phyloP scores from a whole-genome alignment of 2,888 invertebrate species.

The Harmothoe impar region DNA sequence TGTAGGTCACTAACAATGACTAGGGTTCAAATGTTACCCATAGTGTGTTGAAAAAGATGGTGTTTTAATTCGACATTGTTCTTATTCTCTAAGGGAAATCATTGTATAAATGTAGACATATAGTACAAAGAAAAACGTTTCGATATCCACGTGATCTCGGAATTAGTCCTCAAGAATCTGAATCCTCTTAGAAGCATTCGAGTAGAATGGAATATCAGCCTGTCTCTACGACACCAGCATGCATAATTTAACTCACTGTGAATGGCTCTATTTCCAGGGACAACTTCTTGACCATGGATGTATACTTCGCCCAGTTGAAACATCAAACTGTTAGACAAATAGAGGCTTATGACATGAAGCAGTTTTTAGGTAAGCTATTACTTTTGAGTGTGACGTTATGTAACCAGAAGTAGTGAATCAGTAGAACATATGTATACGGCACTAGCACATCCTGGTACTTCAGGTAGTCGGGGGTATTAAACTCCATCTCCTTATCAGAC shows the following conservation, averaged over 20 bases:
- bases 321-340: conserved; percentile 70
- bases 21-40: too few species aligned
- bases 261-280: conserved; percentile 63
- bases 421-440: neutral
- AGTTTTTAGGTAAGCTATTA: conserved; percentile 66
- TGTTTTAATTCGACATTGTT: neutral
- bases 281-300: conserved; percentile 71
- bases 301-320: conserved; percentile 71
- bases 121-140: too few species aligned
- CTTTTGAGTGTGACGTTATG: neutral
- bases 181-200: too few species aligned
- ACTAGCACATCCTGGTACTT: too few species aligned
- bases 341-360: conserved; percentile 67
- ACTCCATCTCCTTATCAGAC: too few species aligned
- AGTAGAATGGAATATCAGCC: too few species aligned
- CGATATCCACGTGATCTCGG: too few species aligned
- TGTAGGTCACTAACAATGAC: conserved; percentile 67
- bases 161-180: too few species aligned
- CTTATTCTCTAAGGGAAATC: neutral
- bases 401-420: neutral
- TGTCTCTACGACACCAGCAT: too few species aligned
- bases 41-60: neutral
- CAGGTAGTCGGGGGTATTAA: too few species aligned
- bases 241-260: neutral
- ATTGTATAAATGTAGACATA: neutral